Evolutionary conservation across 2,113 vertebrate genomes (phyloP), one percentile per base, ranked within the genome.

Genomic region (Anguilla rostrata): DNA sequence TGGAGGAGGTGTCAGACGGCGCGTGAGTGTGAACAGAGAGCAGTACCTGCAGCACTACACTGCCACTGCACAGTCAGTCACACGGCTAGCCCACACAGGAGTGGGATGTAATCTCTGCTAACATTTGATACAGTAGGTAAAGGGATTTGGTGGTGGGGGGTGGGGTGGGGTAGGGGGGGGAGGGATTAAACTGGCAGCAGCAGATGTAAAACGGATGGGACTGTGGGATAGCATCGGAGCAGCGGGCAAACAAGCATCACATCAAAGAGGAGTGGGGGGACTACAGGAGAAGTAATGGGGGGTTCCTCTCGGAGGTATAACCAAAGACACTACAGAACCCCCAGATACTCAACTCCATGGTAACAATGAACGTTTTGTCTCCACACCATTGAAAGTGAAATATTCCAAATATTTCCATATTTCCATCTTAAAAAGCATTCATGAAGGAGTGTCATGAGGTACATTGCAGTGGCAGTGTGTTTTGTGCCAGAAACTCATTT

Each of bases 101-200:
- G 71, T 26, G 75, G 86, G 82, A 84, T 87, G 82, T 84, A 87
- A 87, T 84, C 86, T 87, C 82, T 40, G 71, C 63, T 40, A 87
- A 81, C 34, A 49, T 81, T 66, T 78, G 86, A 83, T 87, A 56
- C 40, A 79, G 49, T 53, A 53, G 49, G 49, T 53, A 53, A 53
- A 53, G 49, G 49, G 49, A 53, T 53, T 53, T 53, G 49, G 49
- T 53, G 49, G 43, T 14, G 56, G 14, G 56, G 82, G 85, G 82
- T 40, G 71, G n/a, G 66, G 81, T 41, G 26, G 63, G 41, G 83
- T 84, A 39, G 86, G 86, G 82, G 63, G 71, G n/a, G 66, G 81
- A 87, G 46, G 86, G 86, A 87, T 87, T 87, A 87, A 87, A 57
- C 39, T 82, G 20, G 82, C 29, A 49, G 71, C 49, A 71, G 82